Evolutionary conservation across 2,113 vertebrate genomes (phyloP).

Genomic region (Corythornis vintsioides): DNA sequence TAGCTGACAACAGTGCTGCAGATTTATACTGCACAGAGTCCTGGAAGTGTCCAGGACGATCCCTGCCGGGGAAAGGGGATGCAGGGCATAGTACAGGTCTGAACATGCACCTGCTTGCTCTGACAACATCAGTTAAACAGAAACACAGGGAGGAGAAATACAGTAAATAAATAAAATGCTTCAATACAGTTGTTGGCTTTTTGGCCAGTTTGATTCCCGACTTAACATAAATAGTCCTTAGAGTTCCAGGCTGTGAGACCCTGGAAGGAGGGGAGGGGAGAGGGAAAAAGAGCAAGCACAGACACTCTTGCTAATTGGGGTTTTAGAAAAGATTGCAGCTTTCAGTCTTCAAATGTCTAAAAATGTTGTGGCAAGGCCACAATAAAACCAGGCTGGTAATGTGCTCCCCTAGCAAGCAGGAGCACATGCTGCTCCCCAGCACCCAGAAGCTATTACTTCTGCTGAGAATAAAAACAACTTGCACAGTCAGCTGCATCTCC

Average conservation of each 20-base stretch:
- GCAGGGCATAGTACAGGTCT: neutral
- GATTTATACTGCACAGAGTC: neutral
- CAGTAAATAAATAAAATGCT: neutral
- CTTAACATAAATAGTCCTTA: constrained; percentile 1
- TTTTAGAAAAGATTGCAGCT: constrained; percentile 19
- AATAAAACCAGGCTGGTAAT: constrained; percentile 39
- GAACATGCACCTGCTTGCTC: neutral
- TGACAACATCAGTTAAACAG: neutral
- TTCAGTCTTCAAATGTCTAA: constrained; percentile 11
- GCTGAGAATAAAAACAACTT: neutral
- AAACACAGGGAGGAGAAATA: neutral
- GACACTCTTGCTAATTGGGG: neutral
- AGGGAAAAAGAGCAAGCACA: neutral
- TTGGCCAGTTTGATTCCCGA: neutral
- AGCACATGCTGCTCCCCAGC: neutral
- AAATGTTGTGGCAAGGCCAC: neutral
- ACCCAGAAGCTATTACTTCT: neutral
- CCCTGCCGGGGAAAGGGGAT: neutral
- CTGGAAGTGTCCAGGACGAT: neutral
- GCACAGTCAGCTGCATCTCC: neutral
- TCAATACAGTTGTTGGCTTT: neutral
- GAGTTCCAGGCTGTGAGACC: neutral
- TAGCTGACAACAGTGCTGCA: neutral
- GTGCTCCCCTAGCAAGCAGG: neutral
- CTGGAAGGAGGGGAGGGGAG: neutral